A percentile compares a stretch with the other conserved stretches of the same genome.
Evolutionary conservation across 2,797 vertebrate species (phyloP).

Genomic region (Cossypha niveicapilla): DNA sequence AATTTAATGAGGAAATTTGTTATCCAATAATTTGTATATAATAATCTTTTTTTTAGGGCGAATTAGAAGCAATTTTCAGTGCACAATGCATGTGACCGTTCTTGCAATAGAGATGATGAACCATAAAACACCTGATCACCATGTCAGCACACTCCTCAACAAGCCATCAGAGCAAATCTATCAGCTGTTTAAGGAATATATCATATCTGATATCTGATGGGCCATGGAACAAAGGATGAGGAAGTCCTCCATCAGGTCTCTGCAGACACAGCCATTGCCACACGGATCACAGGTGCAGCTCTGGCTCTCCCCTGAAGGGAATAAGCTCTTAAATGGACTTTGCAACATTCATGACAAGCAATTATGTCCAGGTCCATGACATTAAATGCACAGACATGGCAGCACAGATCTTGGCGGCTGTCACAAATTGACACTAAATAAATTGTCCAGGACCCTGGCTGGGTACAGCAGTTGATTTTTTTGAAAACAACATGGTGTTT

Average conservation of each 20-base stretch:
- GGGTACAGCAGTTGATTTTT: not conserved
- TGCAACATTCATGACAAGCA: slow-evolving; percentile 1
- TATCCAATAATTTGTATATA: not conserved
- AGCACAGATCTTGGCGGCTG: slow-evolving; percentile 32
- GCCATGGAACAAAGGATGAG: not conserved
- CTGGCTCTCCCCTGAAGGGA: slow-evolving; percentile 1
- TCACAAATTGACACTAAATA: slow-evolving; percentile 43
- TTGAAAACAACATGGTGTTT: not conserved
- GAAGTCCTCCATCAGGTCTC: not conserved
- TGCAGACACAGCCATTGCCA: not conserved
- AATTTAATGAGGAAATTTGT: not conserved
- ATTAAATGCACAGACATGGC: slow-evolving; percentile 19
- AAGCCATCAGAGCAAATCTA: not conserved
- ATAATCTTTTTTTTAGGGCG: not conserved
- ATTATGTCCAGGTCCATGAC: slow-evolving; percentile 22
- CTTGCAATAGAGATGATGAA: not conserved
- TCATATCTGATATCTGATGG: not conserved
- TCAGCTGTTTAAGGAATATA: not conserved
- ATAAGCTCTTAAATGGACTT: slow-evolving; percentile 40
- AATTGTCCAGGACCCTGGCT: slow-evolving; percentile 3
- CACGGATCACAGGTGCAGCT: not conserved
- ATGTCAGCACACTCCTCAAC: fast-evolving
- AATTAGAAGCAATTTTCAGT: not conserved
- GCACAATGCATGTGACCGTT: not conserved
- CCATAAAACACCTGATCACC: not conserved